A percentile compares a stretch with the other conserved stretches of the same genome.
phyloP scores from a whole-genome alignment of 2,113 vertebrate species.

The Leucopsar rothschildi region DNA sequence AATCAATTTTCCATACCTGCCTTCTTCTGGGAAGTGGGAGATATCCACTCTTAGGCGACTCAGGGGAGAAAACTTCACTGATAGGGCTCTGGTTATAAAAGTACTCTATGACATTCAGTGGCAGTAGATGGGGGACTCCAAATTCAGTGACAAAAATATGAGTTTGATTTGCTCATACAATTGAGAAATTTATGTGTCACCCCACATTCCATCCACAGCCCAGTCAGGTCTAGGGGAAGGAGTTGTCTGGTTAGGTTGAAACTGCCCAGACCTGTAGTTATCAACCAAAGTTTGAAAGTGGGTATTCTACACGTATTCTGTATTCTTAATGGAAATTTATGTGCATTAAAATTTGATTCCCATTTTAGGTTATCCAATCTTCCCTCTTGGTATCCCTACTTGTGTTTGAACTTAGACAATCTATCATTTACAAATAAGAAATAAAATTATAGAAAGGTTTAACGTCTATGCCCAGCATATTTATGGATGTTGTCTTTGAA shows the following conservation, averaged over 20 bases:
- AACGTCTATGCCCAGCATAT: background rate
- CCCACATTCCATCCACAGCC: background rate
- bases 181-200: fast-evolving
- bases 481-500: background rate
- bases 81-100: background rate
- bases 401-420: background rate
- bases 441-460: background rate
- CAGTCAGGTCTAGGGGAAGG: background rate
- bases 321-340: background rate
- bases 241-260: background rate
- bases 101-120: background rate
- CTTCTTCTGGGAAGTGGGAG: background rate
- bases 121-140: background rate
- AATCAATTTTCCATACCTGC: background rate
- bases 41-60: fast-evolving
- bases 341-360: background rate
- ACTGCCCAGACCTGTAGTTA: background rate
- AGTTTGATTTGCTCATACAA: background rate
- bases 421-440: background rate
- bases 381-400: background rate
- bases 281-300: background rate
- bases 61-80: background rate
- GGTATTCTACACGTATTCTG: background rate
- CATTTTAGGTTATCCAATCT: background rate
- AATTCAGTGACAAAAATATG: background rate